phyloP scores from a whole-genome alignment of 1,140 invertebrate genomes.

The Meloidogyne exigua region DNA sequence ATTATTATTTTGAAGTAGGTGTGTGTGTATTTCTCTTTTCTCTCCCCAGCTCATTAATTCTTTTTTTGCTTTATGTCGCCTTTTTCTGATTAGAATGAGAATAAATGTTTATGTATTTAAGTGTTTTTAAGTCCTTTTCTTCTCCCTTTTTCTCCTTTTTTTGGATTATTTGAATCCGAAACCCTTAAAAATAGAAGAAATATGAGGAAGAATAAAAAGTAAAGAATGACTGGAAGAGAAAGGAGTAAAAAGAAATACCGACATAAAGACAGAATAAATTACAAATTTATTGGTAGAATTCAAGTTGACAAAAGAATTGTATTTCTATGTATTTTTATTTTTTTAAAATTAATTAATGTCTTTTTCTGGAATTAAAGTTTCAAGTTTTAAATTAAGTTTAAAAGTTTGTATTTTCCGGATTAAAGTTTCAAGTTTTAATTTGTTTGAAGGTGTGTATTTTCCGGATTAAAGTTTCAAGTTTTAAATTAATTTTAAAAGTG shows the following conservation, averaged over 20 bases:
- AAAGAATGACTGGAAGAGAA: neutral
- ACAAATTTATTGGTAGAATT: neutral
- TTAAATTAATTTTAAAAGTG: too few relatives aligned
- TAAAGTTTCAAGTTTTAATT: too few relatives aligned
- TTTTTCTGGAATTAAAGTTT: too few relatives aligned
- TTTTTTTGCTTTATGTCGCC: neutral
- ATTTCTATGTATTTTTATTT: too few relatives aligned
- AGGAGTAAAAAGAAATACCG: neutral
- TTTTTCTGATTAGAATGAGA: too few relatives aligned
- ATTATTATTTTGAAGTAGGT: neutral
- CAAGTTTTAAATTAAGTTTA: too few relatives aligned
- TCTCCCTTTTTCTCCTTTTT: neutral
- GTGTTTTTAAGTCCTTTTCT: neutral
- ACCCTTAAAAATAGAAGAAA: neutral
- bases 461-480: too few relatives aligned
- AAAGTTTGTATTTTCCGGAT: too few relatives aligned
- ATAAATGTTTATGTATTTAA: constrained; percentile 6
- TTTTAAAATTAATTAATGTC: too few relatives aligned
- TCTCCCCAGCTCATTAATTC: neutral
- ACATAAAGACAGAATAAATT: neutral
- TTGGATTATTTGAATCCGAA: neutral
- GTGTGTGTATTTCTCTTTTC: neutral
- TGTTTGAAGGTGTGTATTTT: too few relatives aligned
- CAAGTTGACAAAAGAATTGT: neutral
- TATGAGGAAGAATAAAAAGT: neutral